Evolutionary conservation across 1,140 invertebrate species (phyloP).

Genomic region (Hyles euphorbiae): DNA sequence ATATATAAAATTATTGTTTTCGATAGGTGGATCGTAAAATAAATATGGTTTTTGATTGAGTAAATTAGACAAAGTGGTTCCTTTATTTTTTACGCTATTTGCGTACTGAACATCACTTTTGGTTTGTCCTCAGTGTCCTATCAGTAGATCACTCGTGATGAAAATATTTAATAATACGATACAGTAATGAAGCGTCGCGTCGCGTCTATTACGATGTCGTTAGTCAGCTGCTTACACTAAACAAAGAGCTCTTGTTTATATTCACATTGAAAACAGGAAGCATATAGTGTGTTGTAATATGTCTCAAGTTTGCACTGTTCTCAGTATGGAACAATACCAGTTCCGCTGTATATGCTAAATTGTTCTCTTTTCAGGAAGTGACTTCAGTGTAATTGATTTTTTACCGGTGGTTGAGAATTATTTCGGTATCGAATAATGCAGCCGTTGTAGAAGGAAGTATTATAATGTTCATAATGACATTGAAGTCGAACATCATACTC

Average conservation of each 20-base stretch:
- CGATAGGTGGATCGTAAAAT: no score
- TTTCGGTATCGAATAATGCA: constrained; percentile 11
- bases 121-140: no score
- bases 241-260: constrained; percentile 60
- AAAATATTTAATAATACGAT: no score
- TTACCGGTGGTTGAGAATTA: constrained; percentile 25
- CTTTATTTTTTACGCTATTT: no score
- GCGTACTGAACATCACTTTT: no score
- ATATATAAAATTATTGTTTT: no score
- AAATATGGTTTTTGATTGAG: no score
- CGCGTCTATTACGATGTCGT: constrained; percentile 4
- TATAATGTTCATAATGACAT: constrained; percentile 15
- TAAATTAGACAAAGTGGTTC: no score
- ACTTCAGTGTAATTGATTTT: constrained; percentile 40
- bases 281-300: constrained; percentile 51
- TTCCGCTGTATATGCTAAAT: constrained; percentile 69
- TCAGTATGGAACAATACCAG: constrained; percentile 70
- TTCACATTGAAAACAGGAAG: constrained; percentile 70
- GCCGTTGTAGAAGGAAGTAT: constrained; percentile 21
- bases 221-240: constrained; percentile 19
- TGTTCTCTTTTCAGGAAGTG: constrained; percentile 60
- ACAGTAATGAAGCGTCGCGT: neutral
- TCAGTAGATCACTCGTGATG: no score
- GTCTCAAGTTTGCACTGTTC: constrained; percentile 58
- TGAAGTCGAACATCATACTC: constrained; percentile 16